Evolutionary conservation across 2,888 invertebrate species (phyloP).

Genomic region (Dynastes grantii): DNA sequence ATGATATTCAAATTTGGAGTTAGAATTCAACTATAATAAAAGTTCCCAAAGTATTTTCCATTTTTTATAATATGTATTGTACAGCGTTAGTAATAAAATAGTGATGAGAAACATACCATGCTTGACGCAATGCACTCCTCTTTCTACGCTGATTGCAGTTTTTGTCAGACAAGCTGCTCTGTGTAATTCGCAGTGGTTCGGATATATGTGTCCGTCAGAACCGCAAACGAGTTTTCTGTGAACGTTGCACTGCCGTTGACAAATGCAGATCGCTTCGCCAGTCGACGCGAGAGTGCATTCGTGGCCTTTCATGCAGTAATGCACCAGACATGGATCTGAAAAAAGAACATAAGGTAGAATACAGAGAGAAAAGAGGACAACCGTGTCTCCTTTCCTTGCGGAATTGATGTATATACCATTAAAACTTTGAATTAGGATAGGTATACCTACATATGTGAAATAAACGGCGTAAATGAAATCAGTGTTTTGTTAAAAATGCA

Average conservation of each 20-base stretch:
- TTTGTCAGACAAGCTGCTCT: slow-evolving; percentile 75
- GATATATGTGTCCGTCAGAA: slow-evolving; percentile 78
- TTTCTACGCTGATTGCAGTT: slow-evolving; percentile 73
- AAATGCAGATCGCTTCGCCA: slow-evolving; percentile 75
- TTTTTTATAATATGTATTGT: no score
- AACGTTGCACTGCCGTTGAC: slow-evolving; percentile 74
- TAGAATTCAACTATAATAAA: no score
- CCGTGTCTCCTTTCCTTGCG: background rate
- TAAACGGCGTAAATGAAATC: no score
- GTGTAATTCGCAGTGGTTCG: slow-evolving; percentile 80
- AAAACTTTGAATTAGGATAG: no score
- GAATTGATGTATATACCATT: no score
- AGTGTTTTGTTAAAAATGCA: no score
- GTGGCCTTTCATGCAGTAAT: slow-evolving; percentile 78
- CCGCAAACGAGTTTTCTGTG: slow-evolving; percentile 78
- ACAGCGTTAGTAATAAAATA: no score
- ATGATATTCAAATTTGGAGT: no score
- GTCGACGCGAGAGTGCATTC: slow-evolving; percentile 74
- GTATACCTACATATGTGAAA: no score
- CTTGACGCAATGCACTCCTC: slow-evolving; percentile 72
- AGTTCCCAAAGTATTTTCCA: no score
- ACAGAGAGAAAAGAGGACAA: slow-evolving; percentile 16
- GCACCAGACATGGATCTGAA: slow-evolving; percentile 77
- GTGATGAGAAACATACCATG: slow-evolving; percentile 62
- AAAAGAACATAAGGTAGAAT: slow-evolving; percentile 55